Evolutionary conservation across 1,140 invertebrate species (phyloP).

Genomic region (Tetraneura akinire): DNA sequence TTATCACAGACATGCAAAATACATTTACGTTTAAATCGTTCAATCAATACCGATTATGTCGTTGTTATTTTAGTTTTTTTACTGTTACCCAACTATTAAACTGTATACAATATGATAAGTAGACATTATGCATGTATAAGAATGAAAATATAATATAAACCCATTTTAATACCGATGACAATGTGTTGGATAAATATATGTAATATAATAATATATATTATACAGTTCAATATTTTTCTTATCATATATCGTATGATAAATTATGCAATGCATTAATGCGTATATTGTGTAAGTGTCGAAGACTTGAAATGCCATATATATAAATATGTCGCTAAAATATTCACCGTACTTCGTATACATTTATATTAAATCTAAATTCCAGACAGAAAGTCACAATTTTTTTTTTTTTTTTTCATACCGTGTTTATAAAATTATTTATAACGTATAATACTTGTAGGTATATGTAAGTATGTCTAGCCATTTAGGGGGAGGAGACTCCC

Average conservation of each 20-base stretch:
- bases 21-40: neutral
- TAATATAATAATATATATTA: neutral
- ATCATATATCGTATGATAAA: neutral
- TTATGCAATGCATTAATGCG: too few relatives aligned
- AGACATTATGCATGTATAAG: neutral
- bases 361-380: too few relatives aligned
- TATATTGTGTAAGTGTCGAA: too few relatives aligned
- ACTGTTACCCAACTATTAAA: slow-evolving; percentile 17
- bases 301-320: too few relatives aligned
- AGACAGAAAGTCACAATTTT: too few relatives aligned
- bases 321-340: too few relatives aligned
- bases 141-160: neutral
- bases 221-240: slow-evolving; percentile 24
- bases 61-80: slow-evolving; percentile 5
- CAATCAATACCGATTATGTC: neutral
- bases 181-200: neutral
- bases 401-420: too few relatives aligned
- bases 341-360: too few relatives aligned
- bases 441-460: too few relatives aligned
- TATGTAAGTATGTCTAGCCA: too few relatives aligned
- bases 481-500: too few relatives aligned
- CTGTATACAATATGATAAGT: neutral
- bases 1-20: slow-evolving; percentile 11
- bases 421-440: too few relatives aligned
- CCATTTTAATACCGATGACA: neutral